Conservation (phyloP, 1,140 invertebrate species). For the Theocolax elegans region DNA sequence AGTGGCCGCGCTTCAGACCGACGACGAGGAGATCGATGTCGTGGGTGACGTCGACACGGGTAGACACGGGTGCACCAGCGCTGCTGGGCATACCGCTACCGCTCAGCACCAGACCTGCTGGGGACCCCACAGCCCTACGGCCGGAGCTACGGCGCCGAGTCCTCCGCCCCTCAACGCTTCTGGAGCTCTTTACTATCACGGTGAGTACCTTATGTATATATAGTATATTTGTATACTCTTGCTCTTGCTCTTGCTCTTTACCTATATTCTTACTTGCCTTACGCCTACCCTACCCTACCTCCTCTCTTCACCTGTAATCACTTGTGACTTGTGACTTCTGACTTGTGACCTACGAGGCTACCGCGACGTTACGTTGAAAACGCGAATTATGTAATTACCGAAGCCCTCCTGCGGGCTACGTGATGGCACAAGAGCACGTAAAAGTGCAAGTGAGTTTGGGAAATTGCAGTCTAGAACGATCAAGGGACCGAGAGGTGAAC, state of each 20-base stretch:
- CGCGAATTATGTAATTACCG: no score
- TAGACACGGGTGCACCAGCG: neutral
- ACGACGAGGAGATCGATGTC: conserved; percentile 87
- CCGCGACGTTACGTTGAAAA: no score
- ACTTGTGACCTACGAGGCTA: no score
- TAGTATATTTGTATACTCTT: neutral
- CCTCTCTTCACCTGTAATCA: neutral
- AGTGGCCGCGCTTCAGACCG: conserved; percentile 58
- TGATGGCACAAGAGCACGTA: no score
- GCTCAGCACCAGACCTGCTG: conserved; percentile 69
- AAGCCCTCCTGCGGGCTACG: no score
- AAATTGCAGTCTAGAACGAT: no score
- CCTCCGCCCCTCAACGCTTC: conserved; percentile 73
- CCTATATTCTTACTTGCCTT: no score
- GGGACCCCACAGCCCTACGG: conserved; percentile 79
- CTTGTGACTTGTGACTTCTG: no score
- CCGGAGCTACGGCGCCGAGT: conserved; percentile 78
- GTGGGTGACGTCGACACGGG: conserved; percentile 71
- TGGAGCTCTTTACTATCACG: conserved; percentile 75
- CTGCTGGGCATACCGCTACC: conserved; percentile 39
- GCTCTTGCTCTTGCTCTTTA: no score
- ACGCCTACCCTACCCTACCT: no score
- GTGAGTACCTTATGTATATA: conserved; percentile 60
- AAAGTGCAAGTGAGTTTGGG: no score
- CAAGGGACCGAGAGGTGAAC: no score